phyloP scores from a whole-genome alignment of 2,113 vertebrate species.

The Ceuthmochares aereus region DNA sequence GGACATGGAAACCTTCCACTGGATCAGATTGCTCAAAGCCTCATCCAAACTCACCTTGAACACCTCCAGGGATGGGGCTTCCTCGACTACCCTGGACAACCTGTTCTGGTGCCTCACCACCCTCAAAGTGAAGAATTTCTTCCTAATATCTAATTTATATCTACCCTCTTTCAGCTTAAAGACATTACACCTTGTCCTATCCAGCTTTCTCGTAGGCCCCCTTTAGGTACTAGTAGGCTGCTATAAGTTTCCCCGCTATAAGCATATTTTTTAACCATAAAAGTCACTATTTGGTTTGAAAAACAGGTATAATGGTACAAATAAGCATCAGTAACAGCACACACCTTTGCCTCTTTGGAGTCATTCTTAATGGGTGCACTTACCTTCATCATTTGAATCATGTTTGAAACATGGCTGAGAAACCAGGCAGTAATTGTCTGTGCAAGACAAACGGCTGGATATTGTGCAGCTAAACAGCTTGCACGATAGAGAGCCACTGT shows the following conservation, averaged over 20 bases:
- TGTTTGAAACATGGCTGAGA: neutral
- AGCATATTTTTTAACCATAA: neutral
- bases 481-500: neutral
- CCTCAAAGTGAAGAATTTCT: no score
- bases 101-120: no score
- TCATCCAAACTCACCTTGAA: no score
- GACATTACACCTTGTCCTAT: no score
- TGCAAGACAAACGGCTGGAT: neutral
- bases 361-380: neutral
- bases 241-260: neutral
- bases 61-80: no score
- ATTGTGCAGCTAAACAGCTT: neutral
- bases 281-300: neutral
- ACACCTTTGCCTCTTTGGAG: neutral
- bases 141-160: no score
- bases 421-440: neutral
- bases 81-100: no score
- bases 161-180: no score
- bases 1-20: no score
- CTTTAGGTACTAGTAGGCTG: no score
- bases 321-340: neutral
- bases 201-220: no score
- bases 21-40: no score
- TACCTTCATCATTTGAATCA: neutral
- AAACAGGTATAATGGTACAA: neutral